Evolutionary conservation across 2,888 invertebrate species (phyloP).

Genomic region (Erpobdella octoculata): DNA sequence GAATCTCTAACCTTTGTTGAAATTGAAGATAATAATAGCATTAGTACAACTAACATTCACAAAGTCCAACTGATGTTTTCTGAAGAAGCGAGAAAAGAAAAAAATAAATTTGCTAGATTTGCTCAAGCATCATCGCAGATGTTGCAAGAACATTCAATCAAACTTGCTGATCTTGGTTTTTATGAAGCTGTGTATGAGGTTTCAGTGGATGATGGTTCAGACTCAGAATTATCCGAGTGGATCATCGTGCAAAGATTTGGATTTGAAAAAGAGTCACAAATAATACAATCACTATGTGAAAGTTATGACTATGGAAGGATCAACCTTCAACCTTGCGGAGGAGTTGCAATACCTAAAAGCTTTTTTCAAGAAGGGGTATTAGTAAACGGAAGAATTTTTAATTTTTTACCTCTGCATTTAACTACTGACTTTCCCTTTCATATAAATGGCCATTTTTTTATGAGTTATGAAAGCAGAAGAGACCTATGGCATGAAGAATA

Average conservation of each 20-base stretch:
- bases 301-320: slow-evolving; percentile 37
- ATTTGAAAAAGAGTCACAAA: slow-evolving; percentile 29
- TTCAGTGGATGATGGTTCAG: not conserved
- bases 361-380: not conserved
- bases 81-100: not conserved
- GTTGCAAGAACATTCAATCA: not conserved
- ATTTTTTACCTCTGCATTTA: slow-evolving; percentile 44
- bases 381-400: slow-evolving; percentile 38
- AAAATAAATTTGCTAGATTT: not conserved
- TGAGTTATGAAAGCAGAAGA: slow-evolving; percentile 33
- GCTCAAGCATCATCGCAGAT: not conserved
- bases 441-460: slow-evolving; percentile 43
- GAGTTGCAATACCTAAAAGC: slow-evolving; percentile 32
- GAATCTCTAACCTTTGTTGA: not conserved
- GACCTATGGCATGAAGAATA: slow-evolving; percentile 24
- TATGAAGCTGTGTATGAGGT: slow-evolving; percentile 12
- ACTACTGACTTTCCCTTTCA: slow-evolving; percentile 41
- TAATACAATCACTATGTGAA: slow-evolving; percentile 33
- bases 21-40: not conserved
- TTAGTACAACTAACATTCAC: not conserved
- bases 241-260: slow-evolving; percentile 36
- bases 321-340: slow-evolving; percentile 33
- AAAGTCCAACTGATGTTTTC: not conserved
- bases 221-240: slow-evolving; percentile 13
- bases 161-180: not conserved